Percentiles rank a stretch among this genome's conserved stretches.
Evolutionary conservation across 2,797 vertebrate species (phyloP).

Genomic region (Brachymystax lenok): DNA sequence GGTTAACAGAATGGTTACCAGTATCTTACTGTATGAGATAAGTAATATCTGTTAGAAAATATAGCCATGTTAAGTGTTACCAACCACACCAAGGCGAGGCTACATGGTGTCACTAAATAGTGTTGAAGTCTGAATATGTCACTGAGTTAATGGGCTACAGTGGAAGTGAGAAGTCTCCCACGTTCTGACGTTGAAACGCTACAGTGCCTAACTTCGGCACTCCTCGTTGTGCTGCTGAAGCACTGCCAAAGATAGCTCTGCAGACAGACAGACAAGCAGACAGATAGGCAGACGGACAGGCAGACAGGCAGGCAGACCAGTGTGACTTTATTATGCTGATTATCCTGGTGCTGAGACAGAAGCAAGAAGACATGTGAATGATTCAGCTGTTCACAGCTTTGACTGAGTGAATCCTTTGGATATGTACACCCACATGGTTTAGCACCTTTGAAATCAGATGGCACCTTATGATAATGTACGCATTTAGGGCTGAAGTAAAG

Average conservation of each 20-base stretch:
- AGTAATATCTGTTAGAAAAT: no score
- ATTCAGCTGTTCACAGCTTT: constrained; percentile 6
- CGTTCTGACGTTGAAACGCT: constrained; percentile 33
- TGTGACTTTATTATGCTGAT: constrained; percentile 35
- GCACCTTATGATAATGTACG: not conserved
- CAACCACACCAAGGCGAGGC: no score
- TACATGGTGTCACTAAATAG: no score
- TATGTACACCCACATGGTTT: not conserved
- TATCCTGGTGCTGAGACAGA: constrained; percentile 23
- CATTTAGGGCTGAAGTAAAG: not conserved
- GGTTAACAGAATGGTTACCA: no score
- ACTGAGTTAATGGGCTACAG: no score
- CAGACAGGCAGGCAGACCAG: constrained; percentile 6
- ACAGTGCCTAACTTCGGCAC: constrained; percentile 25
- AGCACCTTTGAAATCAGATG: not conserved
- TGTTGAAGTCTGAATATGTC: no score
- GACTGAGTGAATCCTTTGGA: not conserved
- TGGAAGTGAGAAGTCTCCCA: constrained; percentile 27
- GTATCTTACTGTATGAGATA: no score
- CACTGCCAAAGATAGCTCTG: constrained; percentile 47
- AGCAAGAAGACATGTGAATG: constrained; percentile 10
- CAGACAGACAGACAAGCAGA: not conserved
- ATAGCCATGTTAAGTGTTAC: no score
- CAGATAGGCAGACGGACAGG: no score
- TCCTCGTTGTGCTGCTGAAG: not conserved